Percentiles rank a stretch among this genome's conserved stretches.
phyloP scores from a whole-genome alignment of 2,797 vertebrate genomes.

The Geotrypetes seraphini region DNA sequence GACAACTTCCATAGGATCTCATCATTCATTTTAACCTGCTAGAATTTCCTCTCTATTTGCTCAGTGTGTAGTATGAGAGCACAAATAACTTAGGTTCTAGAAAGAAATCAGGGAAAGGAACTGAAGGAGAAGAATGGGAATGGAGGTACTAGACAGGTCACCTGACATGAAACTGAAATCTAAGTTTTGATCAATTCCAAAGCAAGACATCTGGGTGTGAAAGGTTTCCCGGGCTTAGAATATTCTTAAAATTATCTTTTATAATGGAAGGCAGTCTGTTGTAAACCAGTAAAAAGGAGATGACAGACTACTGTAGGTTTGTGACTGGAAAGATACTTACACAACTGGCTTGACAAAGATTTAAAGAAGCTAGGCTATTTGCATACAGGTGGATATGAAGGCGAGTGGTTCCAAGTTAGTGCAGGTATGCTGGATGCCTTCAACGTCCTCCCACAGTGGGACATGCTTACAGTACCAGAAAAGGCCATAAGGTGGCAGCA shows the following conservation, averaged over 20 bases:
- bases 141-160: too few relatives aligned
- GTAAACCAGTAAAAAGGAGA: slow-evolving; percentile 64
- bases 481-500: slow-evolving; percentile 42
- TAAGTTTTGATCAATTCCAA: slow-evolving; percentile 22
- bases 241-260: slow-evolving; percentile 28
- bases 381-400: slow-evolving; percentile 52
- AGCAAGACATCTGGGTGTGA: slow-evolving; percentile 26
- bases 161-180: slow-evolving; percentile 20
- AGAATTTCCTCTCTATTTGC: slow-evolving; percentile 1
- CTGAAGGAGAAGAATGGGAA: too few relatives aligned
- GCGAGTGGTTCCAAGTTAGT: slow-evolving; percentile 21
- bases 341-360: slow-evolving; percentile 38
- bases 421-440: slow-evolving; percentile 39
- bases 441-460: slow-evolving; percentile 20
- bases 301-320: slow-evolving; percentile 55
- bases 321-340: slow-evolving; percentile 38
- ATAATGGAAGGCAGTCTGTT: slow-evolving; percentile 20
- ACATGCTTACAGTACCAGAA: slow-evolving; percentile 2
- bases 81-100: slow-evolving; percentile 26
- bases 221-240: slow-evolving; percentile 23
- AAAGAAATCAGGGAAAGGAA: slow-evolving; percentile 5
- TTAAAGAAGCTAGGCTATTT: slow-evolving; percentile 44
- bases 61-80: neutral
- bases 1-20: too few relatives aligned
- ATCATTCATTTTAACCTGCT: neutral